Base-by-base conservation (phyloP, 2,113 vertebrate genomes). In the Indicator indicator region DNA sequence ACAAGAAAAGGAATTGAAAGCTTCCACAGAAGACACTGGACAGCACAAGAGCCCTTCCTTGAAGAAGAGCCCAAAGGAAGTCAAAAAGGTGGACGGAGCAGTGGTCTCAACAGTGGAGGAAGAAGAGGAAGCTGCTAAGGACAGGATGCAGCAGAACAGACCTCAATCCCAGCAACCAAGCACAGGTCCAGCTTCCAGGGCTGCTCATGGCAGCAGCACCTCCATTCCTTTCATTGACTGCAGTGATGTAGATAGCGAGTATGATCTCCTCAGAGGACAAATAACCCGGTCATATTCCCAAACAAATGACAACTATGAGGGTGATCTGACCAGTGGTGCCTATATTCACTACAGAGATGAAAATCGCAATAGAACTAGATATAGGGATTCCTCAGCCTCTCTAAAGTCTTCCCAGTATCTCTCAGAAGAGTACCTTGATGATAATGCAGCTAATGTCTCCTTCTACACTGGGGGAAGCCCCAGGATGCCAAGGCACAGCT, bases 121-220 rank as follows among this genome's bases (percentile, higher is more conserved):
- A 82, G 98, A 97, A 93, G 98, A 98, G 94, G 98, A 97, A 72
- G 86, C 89, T 55, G 33, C 82, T 68, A 97, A 97, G 97, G 98
- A 98, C 76, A 98, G 96, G 96, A 83, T 94, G 38, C 97, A 96
- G 94, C 97, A 98, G 58, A 96, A 96, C 63, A 97, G 97, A 90
- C 97, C 97, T 96, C 97, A 98, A 55, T 97, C 97, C 65, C 99
- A 98, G 83, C 99, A 98, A 97, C 99, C 97, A 85, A 98, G 97
- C 98, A 98, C 98, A 99, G 99, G 99, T 99, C 99, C 99, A 98
- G 98, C 99, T 97, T 99, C 98, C 96, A 95, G 96, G 93, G 97
- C 98, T 98, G 98, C 98, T 89, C 95, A 96, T 96, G 98, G 98
- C 98, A 98, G 98, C 98, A 98, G 97, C 96, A 97, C 97, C 83